A percentile compares a stretch with the other conserved stretches of the same genome.
Evolutionary conservation across 2,797 vertebrate species (phyloP).

Genomic region (Halcyon badia): DNA sequence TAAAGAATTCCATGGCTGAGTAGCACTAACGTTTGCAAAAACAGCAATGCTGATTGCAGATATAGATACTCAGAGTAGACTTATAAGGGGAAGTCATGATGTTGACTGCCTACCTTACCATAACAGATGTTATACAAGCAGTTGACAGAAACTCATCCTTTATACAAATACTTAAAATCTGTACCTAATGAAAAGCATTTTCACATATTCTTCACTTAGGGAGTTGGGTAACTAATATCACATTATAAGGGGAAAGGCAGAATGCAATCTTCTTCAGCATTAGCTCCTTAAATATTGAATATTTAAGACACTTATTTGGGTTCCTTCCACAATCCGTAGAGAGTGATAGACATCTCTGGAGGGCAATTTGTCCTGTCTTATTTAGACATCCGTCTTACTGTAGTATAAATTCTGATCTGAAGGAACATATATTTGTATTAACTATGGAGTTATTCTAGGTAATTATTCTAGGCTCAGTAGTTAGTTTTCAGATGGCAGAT

Average conservation of each 20-base stretch:
- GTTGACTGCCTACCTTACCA: neutral
- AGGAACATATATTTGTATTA: neutral
- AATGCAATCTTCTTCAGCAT: neutral
- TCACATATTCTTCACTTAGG: neutral
- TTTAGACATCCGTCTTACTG: neutral
- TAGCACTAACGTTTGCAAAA: neutral
- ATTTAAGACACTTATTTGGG: neutral
- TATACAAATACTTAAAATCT: neutral
- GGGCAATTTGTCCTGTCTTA: neutral
- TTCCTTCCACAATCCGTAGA: neutral
- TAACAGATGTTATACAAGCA: neutral
- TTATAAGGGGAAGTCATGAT: neutral
- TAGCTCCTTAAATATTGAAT: neutral
- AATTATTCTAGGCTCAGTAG: neutral
- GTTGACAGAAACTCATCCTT: neutral
- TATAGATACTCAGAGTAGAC: neutral
- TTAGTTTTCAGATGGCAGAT: neutral
- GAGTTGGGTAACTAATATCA: neutral
- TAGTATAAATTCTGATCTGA: neutral
- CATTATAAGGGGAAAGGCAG: neutral
- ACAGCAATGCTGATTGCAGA: neutral
- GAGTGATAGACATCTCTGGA: neutral
- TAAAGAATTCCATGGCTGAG: neutral
- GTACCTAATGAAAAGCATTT: neutral
- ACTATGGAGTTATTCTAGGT: neutral